Percentiles rank a stretch among this genome's conserved stretches.
These are phyloP conservation scores for Reticulitermes speratus DNA, from an alignment of 1,140 invertebrate species.

Conservation along the genomic window DNA sequence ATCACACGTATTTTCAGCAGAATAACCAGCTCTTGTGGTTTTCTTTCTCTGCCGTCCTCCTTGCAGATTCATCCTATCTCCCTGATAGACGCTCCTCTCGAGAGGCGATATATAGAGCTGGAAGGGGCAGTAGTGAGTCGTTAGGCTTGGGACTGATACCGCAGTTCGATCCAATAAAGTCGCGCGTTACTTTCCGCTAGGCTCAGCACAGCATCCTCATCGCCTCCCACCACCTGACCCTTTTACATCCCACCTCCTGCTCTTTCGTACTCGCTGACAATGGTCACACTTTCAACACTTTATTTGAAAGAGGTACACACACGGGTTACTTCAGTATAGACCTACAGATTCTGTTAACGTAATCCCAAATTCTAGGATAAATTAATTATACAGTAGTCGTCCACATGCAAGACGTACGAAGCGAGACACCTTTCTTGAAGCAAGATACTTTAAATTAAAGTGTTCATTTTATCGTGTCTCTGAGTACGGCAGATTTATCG, in stretches of 20 bases:
- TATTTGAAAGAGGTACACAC: neutral
- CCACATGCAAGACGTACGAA: too few relatives aligned
- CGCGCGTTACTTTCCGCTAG: constrained; percentile 2
- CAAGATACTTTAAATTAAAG: too few relatives aligned
- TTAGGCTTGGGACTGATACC: neutral
- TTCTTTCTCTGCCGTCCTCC: neutral
- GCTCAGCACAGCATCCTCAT: neutral
- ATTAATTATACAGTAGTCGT: too few relatives aligned
- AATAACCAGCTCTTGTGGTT: neutral
- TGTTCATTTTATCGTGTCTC: too few relatives aligned
- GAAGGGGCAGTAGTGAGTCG: neutral
- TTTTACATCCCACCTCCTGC: too few relatives aligned
- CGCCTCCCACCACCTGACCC: neutral
- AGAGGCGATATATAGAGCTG: neutral
- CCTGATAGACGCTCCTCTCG: neutral
- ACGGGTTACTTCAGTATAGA: neutral
- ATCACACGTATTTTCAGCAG: constrained; percentile 11
- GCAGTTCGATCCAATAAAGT: constrained; percentile 12
- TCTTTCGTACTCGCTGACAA: neutral
- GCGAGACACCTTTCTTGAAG: too few relatives aligned
- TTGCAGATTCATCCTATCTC: constrained; percentile 12
- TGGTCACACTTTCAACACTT: constrained; percentile 11
- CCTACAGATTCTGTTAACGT: neutral
- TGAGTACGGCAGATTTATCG: too few relatives aligned
- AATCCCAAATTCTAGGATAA: too few relatives aligned